phyloP scores from a whole-genome alignment of 1,140 invertebrate genomes.

The Drosophila pandora region DNA sequence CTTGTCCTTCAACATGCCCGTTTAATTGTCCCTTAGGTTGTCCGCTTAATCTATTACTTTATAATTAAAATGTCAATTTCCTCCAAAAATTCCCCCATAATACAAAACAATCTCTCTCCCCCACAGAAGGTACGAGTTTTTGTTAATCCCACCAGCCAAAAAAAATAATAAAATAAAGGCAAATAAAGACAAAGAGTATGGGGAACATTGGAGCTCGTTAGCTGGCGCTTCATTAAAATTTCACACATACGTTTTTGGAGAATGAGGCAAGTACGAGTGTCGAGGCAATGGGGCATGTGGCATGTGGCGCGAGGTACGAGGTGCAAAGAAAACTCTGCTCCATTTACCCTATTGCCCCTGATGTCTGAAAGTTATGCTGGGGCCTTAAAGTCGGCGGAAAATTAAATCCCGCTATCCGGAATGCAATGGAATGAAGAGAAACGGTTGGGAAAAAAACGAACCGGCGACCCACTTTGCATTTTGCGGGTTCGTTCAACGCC shows the following conservation, averaged over 20 bases:
- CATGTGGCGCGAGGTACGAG: not conserved
- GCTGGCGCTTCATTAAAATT: constrained; percentile 76
- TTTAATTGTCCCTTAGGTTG: no score
- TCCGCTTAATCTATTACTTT: no score
- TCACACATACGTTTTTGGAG: constrained; percentile 59
- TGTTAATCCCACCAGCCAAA: not conserved
- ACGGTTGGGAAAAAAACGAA: not conserved
- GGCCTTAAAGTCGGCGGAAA: constrained; percentile 36
- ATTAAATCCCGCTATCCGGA: constrained; percentile 32
- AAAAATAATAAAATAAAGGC: not conserved
- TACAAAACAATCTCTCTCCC: no score
- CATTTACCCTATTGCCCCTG: constrained; percentile 49
- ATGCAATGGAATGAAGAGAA: constrained; percentile 26
- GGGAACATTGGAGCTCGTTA: constrained; percentile 59
- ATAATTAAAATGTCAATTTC: no score
- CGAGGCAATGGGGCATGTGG: not conserved
- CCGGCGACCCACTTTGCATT: constrained; percentile 70
- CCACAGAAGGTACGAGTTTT: not conserved
- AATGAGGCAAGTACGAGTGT: constrained; percentile 4
- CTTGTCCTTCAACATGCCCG: no score
- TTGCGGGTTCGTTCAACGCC: constrained; percentile 41
- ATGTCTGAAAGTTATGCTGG: constrained; percentile 14
- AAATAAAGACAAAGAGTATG: not conserved
- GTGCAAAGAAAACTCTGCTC: constrained; percentile 41
- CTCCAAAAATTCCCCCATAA: no score